Conservation (phyloP, 2,888 invertebrate genomes). For the Hirudinaria manillensis region DNA sequence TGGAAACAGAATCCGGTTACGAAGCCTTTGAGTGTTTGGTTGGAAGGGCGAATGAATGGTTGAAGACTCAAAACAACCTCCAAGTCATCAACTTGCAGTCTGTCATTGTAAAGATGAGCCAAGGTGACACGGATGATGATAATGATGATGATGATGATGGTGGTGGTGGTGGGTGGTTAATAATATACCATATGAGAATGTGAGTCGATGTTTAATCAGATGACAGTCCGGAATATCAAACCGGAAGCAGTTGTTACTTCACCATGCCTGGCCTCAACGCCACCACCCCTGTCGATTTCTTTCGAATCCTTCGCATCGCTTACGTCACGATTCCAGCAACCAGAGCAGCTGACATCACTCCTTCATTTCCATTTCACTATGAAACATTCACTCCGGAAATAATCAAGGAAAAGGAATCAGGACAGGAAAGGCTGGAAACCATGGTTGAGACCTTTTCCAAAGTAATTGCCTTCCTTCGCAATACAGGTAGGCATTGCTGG, state of each 20-base stretch:
- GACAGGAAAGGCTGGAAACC: constrained; percentile 38
- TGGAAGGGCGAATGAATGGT: constrained; percentile 40
- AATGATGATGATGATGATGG: constrained; percentile 19
- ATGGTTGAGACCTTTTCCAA: constrained; percentile 38
- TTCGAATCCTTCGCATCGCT: constrained; percentile 36
- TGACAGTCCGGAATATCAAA: constrained; percentile 32
- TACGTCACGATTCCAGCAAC: constrained; percentile 30
- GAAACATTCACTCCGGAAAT: constrained; percentile 41
- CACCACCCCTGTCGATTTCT: constrained; percentile 35
- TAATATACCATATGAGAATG: too few species aligned
- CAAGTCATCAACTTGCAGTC: constrained; percentile 40
- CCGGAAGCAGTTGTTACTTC: constrained; percentile 37
- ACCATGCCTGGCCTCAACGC: constrained; percentile 36
- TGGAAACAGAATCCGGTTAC: constrained; percentile 38
- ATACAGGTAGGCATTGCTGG: constrained; percentile 32
- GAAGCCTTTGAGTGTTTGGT: constrained; percentile 39
- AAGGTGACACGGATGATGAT: constrained; percentile 33
- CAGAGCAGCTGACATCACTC: constrained; percentile 5
- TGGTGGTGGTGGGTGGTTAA: not conserved
- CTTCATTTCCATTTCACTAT: constrained; percentile 39
- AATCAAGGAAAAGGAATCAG: constrained; percentile 31
- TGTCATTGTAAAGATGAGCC: constrained; percentile 38
- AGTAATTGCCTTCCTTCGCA: constrained; percentile 36
- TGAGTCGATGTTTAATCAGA: too few species aligned
- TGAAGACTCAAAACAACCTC: constrained; percentile 37